Percentiles rank a stretch among this genome's conserved stretches.
These are phyloP conservation scores for Gastracanthus pulcherrimus DNA, from an alignment of 2,888 invertebrate genomes.

Conservation along the genomic window DNA sequence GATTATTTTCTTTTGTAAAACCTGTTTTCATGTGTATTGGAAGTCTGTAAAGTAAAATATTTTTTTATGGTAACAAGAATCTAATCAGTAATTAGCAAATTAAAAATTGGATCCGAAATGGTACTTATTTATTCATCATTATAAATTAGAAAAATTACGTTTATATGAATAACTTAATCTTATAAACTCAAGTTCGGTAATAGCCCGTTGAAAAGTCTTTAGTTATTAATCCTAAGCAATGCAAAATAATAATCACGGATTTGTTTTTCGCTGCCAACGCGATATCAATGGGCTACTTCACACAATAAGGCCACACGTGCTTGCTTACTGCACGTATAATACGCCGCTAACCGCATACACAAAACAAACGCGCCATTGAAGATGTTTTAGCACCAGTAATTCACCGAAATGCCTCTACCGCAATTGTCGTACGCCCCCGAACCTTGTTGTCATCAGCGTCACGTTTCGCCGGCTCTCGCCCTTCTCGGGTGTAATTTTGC, in stretches of 20 bases:
- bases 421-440: background rate
- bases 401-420: constrained; percentile 19
- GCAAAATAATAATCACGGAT: background rate
- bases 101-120: background rate
- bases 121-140: background rate
- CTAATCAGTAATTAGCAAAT: background rate
- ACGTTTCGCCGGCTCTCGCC: constrained; percentile 21
- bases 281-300: background rate
- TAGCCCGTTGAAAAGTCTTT: too few relatives aligned
- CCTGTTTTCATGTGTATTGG: too few relatives aligned
- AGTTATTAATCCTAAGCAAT: background rate
- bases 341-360: background rate
- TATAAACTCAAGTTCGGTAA: too few relatives aligned
- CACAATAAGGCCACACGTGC: background rate
- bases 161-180: too few relatives aligned
- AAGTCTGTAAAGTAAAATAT: too few relatives aligned
- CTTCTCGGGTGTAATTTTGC: background rate
- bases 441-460: constrained; percentile 27
- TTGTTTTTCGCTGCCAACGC: background rate
- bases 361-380: constrained; percentile 32
- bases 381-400: constrained; percentile 4
- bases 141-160: background rate
- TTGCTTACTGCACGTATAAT: background rate
- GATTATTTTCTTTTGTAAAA: too few relatives aligned
- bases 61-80: too few relatives aligned